These are phyloP conservation scores for Hydroisotoma schaefferi DNA, from an alignment of 2,888 invertebrate species.

Conservation along the genomic window DNA sequence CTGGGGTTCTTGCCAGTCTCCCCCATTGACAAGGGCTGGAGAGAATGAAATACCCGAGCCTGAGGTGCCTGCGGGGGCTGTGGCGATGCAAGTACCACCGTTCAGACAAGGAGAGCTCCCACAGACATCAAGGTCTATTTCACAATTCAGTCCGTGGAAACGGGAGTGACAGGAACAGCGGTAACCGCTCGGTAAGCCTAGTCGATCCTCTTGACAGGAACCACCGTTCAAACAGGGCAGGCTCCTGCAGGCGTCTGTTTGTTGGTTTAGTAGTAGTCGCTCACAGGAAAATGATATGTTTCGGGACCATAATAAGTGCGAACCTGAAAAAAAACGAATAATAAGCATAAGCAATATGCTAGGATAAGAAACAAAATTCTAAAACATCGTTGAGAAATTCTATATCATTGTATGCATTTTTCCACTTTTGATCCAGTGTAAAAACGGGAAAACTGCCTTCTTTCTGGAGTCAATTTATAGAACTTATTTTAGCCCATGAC, in stretches of 20 bases:
- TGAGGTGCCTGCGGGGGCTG: conserved; percentile 58
- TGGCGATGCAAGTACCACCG: conserved; percentile 53
- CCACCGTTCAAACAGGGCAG: conserved; percentile 78
- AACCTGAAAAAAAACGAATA: conserved; percentile 13
- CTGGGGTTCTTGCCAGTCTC: conserved; percentile 44
- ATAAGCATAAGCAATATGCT: no score
- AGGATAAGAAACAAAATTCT: no score
- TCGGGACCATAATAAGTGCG: conserved; percentile 43
- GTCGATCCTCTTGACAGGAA: conserved; percentile 59
- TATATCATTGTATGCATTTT: no score
- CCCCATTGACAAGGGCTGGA: conserved; percentile 43
- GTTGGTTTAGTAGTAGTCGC: conserved; percentile 38
- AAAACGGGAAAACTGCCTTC: no score
- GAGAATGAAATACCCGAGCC: conserved; percentile 45
- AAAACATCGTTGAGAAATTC: no score
- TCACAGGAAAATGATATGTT: conserved; percentile 48
- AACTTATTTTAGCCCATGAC: no score
- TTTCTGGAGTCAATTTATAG: no score
- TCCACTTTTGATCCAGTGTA: no score
- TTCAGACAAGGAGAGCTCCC: conserved; percentile 71
- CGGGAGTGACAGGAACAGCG: conserved; percentile 75
- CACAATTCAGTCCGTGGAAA: conserved; percentile 74
- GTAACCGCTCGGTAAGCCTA: conserved; percentile 54
- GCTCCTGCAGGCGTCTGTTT: conserved; percentile 62
- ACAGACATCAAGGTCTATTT: conserved; percentile 82